Evolutionary conservation across 2,888 invertebrate species (phyloP).

Genomic region (Keiferia lycopersicella): DNA sequence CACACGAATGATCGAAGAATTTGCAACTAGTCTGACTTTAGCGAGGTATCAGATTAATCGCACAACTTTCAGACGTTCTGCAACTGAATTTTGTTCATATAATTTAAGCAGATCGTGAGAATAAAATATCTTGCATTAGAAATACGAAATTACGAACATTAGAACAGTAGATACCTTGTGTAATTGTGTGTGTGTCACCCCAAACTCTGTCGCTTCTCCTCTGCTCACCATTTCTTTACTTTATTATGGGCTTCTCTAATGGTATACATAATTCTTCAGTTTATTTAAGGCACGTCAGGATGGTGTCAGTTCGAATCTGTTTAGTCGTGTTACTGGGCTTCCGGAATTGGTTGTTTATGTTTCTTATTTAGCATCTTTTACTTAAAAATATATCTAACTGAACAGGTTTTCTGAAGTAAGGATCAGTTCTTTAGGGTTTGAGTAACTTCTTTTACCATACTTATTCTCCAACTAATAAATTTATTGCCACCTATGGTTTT

Average conservation of each 20-base stretch:
- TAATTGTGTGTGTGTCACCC: not conserved
- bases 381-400: not conserved
- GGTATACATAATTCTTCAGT: slow-evolving; percentile 8
- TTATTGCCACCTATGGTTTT: not conserved
- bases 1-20: too few species aligned
- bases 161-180: too few species aligned
- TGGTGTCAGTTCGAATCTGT: slow-evolving; percentile 4
- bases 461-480: too few species aligned
- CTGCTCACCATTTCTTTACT: slow-evolving; percentile 14
- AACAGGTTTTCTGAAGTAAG: not conserved
- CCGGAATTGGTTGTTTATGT: not conserved
- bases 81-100: too few species aligned
- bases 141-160: too few species aligned
- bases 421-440: too few species aligned
- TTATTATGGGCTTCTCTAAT: slow-evolving; percentile 9
- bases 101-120: too few species aligned
- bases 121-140: too few species aligned
- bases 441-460: too few species aligned
- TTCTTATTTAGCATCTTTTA: not conserved
- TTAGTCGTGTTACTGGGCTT: not conserved
- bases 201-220: not conserved
- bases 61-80: too few species aligned
- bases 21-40: too few species aligned
- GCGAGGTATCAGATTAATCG: too few species aligned
- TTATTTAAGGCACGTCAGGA: slow-evolving; percentile 1